Base-by-base conservation (phyloP, 2,888 invertebrate genomes). In the Hypsopygia costalis region DNA sequence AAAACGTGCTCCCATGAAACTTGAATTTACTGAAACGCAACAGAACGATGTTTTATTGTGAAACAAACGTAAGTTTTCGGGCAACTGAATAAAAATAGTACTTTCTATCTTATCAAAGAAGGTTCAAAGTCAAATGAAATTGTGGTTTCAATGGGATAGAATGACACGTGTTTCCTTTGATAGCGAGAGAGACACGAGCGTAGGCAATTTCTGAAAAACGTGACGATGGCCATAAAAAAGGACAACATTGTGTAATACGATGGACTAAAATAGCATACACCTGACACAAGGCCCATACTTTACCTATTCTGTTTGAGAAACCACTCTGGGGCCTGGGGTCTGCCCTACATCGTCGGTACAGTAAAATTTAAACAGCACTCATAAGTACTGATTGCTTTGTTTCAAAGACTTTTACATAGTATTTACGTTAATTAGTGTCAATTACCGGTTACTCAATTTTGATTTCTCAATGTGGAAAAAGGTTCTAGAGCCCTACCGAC, bases 161-260 rank as follows among this genome's bases (percentile, higher is more conserved):
- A 39, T 32, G 43, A 39, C 36, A 35, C 37, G 51, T 57, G 53
- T 59, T 60, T 61, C 50, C 60, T 64, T 61, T 58, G 58, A 56
- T 61, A 57, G 61, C 47, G 52, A 49, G 52, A 52, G 43, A 55
- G 49, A 45, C 52, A 49, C 51, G 57, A 57, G 51, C 53, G 51
- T 53, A 61, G 51, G 66, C 70, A 73, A 74, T 75, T 73, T 71
- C 68, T 61, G 57, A 59, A 67, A 72, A 71, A 71, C 70, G 75
- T 71, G 74, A 72, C 76, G 70, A 67, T 69, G 59, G 52, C 67
- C 73, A 69, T 73, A 72, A 74, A 74, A 71, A 66, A 66, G 61
- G 61, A 59, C 57, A 60, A 41, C 47, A 49, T 53, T 51, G 31
- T 10, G 11, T 32, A n/a, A 32, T 16, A 8, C 2, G 25, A 6